phyloP scores from a whole-genome alignment of 2,888 invertebrate genomes.

The Gasteruption jaculator region DNA sequence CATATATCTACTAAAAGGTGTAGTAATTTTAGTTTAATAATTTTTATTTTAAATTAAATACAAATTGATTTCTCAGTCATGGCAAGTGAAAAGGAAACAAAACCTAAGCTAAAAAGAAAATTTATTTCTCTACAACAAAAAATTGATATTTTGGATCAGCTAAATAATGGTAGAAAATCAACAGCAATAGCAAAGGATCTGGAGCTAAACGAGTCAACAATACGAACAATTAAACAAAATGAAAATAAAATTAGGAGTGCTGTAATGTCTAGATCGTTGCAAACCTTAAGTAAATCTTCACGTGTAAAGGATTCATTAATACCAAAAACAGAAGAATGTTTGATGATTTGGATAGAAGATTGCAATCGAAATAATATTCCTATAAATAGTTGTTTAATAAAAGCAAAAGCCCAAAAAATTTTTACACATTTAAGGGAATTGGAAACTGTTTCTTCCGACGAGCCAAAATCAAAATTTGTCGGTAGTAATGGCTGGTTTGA shows the following conservation, averaged over 20 bases:
- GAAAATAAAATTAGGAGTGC: conserved; percentile 7
- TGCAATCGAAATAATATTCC: conserved; percentile 4
- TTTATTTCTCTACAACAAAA: conserved; percentile 6
- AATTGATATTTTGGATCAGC: conserved; percentile 2
- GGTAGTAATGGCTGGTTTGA: conserved; percentile 18
- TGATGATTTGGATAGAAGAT: conserved; percentile 5
- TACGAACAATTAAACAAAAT: conserved; percentile 3
- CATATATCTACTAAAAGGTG: not conserved
- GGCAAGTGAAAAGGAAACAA: not conserved
- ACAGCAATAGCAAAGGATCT: not conserved
- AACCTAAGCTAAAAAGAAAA: conserved; percentile 4
- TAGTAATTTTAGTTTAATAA: not conserved
- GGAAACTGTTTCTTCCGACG: conserved; percentile 2
- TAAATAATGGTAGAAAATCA: not conserved
- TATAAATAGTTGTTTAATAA: conserved; percentile 2
- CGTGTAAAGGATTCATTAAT: conserved; percentile 1
- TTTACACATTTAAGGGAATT: conserved; percentile 1
- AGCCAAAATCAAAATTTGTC: conserved; percentile 8
- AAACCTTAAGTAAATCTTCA: not conserved
- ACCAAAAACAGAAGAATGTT: not conserved
- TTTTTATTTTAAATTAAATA: conserved; percentile 1
- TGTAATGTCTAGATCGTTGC: not conserved
- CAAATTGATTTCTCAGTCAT: not conserved
- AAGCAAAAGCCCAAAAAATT: conserved; percentile 4
- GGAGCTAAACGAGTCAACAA: not conserved